Percentiles rank a stretch among this genome's conserved stretches.
phyloP scores from a whole-genome alignment of 2,888 invertebrate genomes.

The Epinotia bilunana region DNA sequence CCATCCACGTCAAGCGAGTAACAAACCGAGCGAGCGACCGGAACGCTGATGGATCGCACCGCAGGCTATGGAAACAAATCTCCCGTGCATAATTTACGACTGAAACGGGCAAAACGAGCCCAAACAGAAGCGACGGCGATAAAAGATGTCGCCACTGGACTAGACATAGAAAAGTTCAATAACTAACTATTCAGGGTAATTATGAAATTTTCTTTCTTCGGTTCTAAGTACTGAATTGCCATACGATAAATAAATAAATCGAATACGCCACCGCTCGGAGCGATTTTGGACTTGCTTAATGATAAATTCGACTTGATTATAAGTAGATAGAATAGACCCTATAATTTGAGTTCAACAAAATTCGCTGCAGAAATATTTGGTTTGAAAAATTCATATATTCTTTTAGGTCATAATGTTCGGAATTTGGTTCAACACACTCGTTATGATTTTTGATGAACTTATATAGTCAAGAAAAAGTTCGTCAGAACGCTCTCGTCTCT shows the following conservation, averaged over 20 bases:
- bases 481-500: neutral
- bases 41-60: conserved; percentile 80
- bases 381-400: too few species aligned
- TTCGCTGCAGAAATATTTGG: too few species aligned
- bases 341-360: too few species aligned
- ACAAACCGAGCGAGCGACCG: conserved; percentile 72
- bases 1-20: conserved; percentile 1
- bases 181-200: neutral
- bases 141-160: conserved; percentile 80
- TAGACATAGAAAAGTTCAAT: conserved; percentile 65
- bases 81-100: conserved; percentile 80
- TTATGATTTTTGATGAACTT: too few species aligned
- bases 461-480: too few species aligned
- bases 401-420: neutral
- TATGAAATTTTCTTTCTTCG: neutral
- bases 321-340: too few species aligned
- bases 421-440: too few species aligned
- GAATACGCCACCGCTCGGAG: too few species aligned
- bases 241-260: too few species aligned
- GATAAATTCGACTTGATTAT: too few species aligned
- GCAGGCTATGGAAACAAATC: conserved; percentile 83
- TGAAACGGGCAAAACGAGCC: conserved; percentile 73
- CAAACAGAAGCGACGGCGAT: conserved; percentile 76
- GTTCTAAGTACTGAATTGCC: too few species aligned
- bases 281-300: too few species aligned